Percentiles rank a stretch among this genome's conserved stretches.
Evolutionary conservation across 2,113 vertebrate species (phyloP).

Genomic region (Lanius collurio): DNA sequence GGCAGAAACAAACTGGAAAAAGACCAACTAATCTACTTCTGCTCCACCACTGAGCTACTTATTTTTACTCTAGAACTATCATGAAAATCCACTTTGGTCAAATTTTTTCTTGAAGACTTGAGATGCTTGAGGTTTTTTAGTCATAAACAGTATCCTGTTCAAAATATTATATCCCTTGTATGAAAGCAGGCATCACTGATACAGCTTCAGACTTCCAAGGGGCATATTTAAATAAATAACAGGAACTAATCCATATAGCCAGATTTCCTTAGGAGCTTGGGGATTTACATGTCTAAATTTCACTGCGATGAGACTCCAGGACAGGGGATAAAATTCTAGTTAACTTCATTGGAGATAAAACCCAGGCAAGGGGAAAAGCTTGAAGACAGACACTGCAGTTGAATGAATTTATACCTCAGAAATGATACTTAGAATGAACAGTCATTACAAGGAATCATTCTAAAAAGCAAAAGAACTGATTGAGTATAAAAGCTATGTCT

Average conservation of each 20-base stretch:
- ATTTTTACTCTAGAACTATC: background rate
- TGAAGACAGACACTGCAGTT: background rate
- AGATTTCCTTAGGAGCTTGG: background rate
- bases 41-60: background rate
- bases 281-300: background rate
- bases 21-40: background rate
- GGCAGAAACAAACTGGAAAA: background rate
- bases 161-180: background rate
- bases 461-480: background rate
- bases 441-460: background rate
- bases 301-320: background rate
- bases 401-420: background rate
- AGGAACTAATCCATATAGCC: conserved; percentile 2
- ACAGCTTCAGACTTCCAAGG: background rate
- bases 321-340: background rate
- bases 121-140: background rate
- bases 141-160: background rate
- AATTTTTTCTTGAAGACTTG: background rate
- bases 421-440: background rate
- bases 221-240: background rate
- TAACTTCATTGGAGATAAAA: conserved; percentile 5
- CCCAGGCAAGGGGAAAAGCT: background rate
- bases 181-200: background rate
- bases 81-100: background rate
- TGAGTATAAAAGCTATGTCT: background rate